A percentile compares a stretch with the other conserved stretches of the same genome.
Evolutionary conservation across 2,888 invertebrate genomes (phyloP).

Genomic region (Achlya flavicornis): DNA sequence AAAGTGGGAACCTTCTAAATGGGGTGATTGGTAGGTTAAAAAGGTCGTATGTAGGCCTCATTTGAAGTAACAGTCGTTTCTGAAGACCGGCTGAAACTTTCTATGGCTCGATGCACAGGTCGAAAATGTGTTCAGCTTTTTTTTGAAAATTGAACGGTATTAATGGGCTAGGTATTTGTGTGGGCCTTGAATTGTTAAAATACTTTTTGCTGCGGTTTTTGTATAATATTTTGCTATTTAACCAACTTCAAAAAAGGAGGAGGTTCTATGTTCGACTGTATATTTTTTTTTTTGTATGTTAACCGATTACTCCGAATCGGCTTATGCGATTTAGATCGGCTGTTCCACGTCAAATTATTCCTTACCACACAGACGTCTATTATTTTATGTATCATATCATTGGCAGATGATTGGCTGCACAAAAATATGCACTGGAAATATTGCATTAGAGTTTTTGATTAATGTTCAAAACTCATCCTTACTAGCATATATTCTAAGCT

Average conservation of each 20-base stretch:
- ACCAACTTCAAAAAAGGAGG: too few species aligned
- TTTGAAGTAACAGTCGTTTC: slow-evolving; percentile 29
- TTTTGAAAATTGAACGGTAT: slow-evolving; percentile 5
- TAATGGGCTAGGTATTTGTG: neutral
- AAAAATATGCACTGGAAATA: neutral
- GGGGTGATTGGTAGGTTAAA: slow-evolving; percentile 34
- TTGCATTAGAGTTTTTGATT: neutral
- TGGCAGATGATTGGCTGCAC: neutral
- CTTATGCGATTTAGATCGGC: too few species aligned
- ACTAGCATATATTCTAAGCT: too few species aligned
- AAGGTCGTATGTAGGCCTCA: slow-evolving; percentile 41
- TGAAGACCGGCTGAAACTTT: slow-evolving; percentile 20
- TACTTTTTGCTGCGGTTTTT: too few species aligned
- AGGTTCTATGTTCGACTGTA: too few species aligned
- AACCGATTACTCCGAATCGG: too few species aligned
- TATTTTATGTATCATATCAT: neutral
- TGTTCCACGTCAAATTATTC: neutral
- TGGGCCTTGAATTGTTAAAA: neutral
- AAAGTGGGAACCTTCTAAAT: slow-evolving; percentile 36
- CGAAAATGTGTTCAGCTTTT: slow-evolving; percentile 15
- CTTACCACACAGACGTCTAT: neutral
- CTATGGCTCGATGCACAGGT: slow-evolving; percentile 22
- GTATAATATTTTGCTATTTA: neutral
- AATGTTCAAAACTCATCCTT: too few species aligned
- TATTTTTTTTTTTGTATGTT: too few species aligned